Evolutionary conservation across 2,797 vertebrate genomes (phyloP).

Genomic region (Otolemur crassicaudatus): DNA sequence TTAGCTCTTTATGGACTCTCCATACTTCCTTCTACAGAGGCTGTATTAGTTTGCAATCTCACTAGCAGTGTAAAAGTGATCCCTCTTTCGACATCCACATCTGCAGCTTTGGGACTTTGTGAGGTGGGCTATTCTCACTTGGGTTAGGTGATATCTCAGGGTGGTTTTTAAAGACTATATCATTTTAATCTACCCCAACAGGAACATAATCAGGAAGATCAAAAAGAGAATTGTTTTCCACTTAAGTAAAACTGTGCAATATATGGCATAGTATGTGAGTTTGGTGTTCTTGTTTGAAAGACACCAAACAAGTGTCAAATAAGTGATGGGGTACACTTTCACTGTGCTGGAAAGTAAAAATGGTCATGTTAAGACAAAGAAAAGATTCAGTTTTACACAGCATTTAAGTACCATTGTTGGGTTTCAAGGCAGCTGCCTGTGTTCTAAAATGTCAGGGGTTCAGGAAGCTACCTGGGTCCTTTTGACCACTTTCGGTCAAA

Average conservation of each 20-base stretch:
- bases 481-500: too few relatives aligned
- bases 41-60: too few relatives aligned
- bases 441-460: too few relatives aligned
- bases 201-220: background rate
- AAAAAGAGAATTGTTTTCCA: background rate
- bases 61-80: too few relatives aligned
- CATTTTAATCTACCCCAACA: background rate
- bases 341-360: background rate
- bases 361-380: background rate
- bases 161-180: background rate
- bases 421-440: too few relatives aligned
- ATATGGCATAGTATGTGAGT: background rate
- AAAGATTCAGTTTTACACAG: background rate
- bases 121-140: too few relatives aligned
- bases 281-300: background rate
- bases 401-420: background rate
- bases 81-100: too few relatives aligned
- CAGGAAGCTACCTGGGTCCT: too few relatives aligned
- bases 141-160: too few relatives aligned
- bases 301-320: background rate
- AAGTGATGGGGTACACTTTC: background rate
- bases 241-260: background rate
- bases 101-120: too few relatives aligned
- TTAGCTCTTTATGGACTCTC: too few relatives aligned
- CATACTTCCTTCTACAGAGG: too few relatives aligned